Base-by-base conservation (phyloP, 1,140 invertebrate genomes). In the Zaprionus camerounensis region DNA sequence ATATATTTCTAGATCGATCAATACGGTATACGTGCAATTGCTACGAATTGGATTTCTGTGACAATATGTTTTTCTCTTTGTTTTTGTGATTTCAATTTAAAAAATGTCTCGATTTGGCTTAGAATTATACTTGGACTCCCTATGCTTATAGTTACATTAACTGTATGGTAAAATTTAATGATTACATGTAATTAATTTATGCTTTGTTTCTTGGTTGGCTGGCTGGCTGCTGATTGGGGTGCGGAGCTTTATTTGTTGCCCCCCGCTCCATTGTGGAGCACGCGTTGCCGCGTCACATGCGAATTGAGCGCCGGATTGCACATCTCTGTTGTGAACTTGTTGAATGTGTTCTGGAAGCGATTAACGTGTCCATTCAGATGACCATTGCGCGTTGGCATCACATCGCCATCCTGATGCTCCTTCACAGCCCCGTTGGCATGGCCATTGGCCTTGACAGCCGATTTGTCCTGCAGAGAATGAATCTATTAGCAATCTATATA, bases 151-250 rank as follows among this genome's bases (percentile, higher is more conserved):
- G 55, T 73, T 88, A 88, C 73, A 81, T 88, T 81, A 87, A 87
- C 64, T 70, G 68, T 86, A 86, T 63, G 72, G 76, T 87, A 80
- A 34, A 34, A 78, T 83, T 83, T 82, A 80, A 71, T 68, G 74
- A 69, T 70, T 84, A 87, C 74, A 80, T 67, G 73, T 88, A 88
- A 88, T 87, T 87, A 87, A 87, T 87, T 87, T 87, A 87, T 78
- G 69, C 74, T 88, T 82, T 88, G 78, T 90, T 87, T 57, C 28
- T 80, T 81, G 78, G 78, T 72, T 79, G 70, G 76, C 71, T 74
- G 73, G 69, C 69, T 79, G 82, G 78, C 79, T 79, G 78, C 79
- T 79, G 82, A 61, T 51, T 64, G 67, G 78, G 73, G 80, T 83
- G 17, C 59, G 57, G 41, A 55, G 55, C 75, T 56, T 85, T 58